phyloP scores from a whole-genome alignment of 1,140 invertebrate genomes.

The Rhopalosiphum maidis region DNA sequence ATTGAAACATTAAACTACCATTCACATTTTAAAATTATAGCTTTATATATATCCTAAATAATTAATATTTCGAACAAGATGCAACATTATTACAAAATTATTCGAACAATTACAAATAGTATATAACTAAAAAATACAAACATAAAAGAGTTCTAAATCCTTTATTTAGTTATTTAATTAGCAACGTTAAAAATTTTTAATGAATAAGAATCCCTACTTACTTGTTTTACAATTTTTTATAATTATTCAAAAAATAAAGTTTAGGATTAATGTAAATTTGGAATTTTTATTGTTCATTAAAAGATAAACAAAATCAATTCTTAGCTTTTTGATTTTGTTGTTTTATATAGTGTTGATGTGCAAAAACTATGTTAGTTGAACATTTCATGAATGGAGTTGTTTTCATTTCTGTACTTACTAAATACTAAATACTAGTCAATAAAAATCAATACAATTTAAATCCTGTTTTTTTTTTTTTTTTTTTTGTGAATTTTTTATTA shows the following conservation, averaged over 20 bases:
- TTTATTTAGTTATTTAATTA: conserved; percentile 38
- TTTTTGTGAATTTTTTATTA: conserved; percentile 42
- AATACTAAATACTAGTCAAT: conserved; percentile 52
- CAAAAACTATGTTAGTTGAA: conserved; percentile 27
- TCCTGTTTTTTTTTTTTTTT: conserved; percentile 1
- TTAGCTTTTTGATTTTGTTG: not conserved
- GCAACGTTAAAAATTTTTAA: conserved; percentile 25
- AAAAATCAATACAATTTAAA: conserved; percentile 21
- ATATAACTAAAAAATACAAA: not conserved
- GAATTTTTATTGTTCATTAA: conserved; percentile 50
- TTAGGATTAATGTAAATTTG: conserved; percentile 40
- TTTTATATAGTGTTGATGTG: conserved; percentile 7
- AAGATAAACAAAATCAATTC: not conserved
- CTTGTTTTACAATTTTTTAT: conserved; percentile 56
- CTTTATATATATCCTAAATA: not conserved
- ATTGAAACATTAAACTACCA: not conserved
- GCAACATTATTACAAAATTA: not conserved
- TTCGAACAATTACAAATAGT: not conserved
- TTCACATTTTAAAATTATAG: not conserved
- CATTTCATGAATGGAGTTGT: conserved; percentile 24
- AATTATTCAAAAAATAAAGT: conserved; percentile 40
- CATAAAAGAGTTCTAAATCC: conserved; percentile 23
- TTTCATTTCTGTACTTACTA: conserved; percentile 54
- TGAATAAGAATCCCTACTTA: conserved; percentile 54
- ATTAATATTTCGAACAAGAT: not conserved